Evolutionary conservation across 2,797 vertebrate species (phyloP).

Genomic region (Tolypeutes matacus): DNA sequence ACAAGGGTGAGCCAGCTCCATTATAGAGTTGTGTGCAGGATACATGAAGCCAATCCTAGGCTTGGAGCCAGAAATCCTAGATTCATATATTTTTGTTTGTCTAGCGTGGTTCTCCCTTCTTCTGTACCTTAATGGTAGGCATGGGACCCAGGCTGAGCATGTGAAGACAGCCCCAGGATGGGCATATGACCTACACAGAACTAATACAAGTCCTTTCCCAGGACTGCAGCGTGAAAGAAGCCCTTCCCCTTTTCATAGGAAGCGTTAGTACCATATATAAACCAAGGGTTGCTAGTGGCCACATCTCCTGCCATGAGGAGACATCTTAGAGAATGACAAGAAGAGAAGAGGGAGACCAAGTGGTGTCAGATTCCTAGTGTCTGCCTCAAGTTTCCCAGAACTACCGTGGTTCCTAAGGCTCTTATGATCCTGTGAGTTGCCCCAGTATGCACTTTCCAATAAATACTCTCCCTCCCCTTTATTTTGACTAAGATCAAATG

Average conservation of each 20-base stretch:
- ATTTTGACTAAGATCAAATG: slow-evolving; percentile 32
- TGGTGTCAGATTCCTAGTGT: background rate
- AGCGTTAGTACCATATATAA: background rate
- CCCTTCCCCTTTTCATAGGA: background rate
- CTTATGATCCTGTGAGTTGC: background rate
- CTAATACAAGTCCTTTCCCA: background rate
- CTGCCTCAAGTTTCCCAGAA: background rate
- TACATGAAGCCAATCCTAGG: background rate
- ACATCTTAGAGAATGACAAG: background rate
- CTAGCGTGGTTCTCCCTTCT: background rate
- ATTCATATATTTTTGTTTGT: background rate
- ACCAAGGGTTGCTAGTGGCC: background rate
- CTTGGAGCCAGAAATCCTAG: background rate
- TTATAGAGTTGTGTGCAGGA: background rate
- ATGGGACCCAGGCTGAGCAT: background rate
- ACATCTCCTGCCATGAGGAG: background rate
- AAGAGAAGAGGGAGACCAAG: background rate
- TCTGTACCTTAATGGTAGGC: background rate
- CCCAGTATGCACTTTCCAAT: background rate
- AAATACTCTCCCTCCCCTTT: background rate
- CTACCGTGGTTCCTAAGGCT: background rate
- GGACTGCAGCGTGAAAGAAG: background rate
- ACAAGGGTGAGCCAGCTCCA: background rate
- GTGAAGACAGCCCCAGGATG: background rate
- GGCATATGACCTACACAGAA: background rate